These are phyloP conservation scores for Coremacera marginata DNA, from an alignment of 2,888 invertebrate species.

Conservation along the genomic window DNA sequence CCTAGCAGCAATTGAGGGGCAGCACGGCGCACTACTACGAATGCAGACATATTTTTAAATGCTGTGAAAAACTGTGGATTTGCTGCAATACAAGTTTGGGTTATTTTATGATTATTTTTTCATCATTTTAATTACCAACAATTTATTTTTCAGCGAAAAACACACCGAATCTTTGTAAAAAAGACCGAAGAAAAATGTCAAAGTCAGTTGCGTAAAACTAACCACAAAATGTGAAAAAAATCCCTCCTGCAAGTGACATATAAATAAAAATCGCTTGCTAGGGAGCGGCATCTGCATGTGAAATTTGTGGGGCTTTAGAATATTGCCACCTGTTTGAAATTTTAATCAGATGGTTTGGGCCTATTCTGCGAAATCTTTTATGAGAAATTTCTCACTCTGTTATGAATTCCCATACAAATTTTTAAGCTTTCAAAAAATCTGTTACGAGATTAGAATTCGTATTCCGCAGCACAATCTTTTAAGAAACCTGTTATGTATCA, in stretches of 20 bases:
- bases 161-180: not conserved
- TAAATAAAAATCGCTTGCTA: not conserved
- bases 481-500: too few species aligned
- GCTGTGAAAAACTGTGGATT: not conserved
- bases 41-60: conserved; percentile 56
- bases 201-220: conserved; percentile 67
- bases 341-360: too few species aligned
- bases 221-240: conserved; percentile 51
- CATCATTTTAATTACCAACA: conserved; percentile 1
- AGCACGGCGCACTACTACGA: conserved; percentile 52
- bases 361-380: too few species aligned
- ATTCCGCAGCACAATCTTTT: too few species aligned
- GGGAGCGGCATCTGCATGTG: not conserved
- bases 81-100: not conserved
- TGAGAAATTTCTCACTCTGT: too few species aligned
- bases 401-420: too few species aligned
- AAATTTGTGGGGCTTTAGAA: not conserved
- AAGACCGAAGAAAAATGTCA: not conserved
- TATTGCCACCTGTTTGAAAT: not conserved
- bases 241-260: conserved; percentile 45
- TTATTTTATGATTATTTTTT: not conserved
- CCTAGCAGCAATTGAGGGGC: conserved; percentile 43
- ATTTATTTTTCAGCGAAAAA: conserved; percentile 15
- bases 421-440: too few species aligned
- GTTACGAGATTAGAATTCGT: too few species aligned